Evolutionary conservation across 2,888 invertebrate genomes (phyloP), one percentile per base, ranked within the genome.

Genomic region (Agrenia bidenticulata): DNA sequence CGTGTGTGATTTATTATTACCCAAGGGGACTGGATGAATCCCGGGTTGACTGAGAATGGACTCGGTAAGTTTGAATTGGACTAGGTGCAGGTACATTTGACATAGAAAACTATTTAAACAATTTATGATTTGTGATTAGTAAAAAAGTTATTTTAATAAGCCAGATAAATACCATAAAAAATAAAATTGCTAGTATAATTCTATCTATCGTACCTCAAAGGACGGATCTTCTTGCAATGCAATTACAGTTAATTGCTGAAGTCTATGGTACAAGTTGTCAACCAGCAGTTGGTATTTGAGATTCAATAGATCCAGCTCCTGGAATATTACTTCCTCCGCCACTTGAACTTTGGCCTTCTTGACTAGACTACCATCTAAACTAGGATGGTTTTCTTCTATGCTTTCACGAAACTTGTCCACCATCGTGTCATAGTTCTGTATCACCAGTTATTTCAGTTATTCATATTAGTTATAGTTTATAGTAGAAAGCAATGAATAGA

Each of bases 371-470:
- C 83, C 86, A 82, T 91, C 91, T 79, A 90, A 80, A 64, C 89
- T 90, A 1, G 91, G 91, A 78, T 90, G 91, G 59, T 88, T 85
- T 77, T 91, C 90, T 78, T 88, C 86, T 73, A 94, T 84, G 82
- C 86, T 86, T 78, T 92, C 92, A 72, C 87, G 85, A 84, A 90
- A 95, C 73, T 89, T 87, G 81, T 89, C 88, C 80, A 92, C 88
- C 79, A 90, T 86, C 79, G 89, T 87, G 80, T 90, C 89, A 85
- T 91, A 90, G 80, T 90, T 90, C 92, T 93, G 87, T 66, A 61
- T 61, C 49, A 54, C 37, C 61, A 45, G 58, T 42, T 58, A 49
- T 42, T 51, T 23, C 23, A 58, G 58, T 58, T 58, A 58, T 24
- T 58, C 15, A 57, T 57, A 49, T 42, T 58, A 42, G 58, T 58